phyloP scores from a whole-genome alignment of 2,113 vertebrate species.

The Syngnathoides biaculeatus region DNA sequence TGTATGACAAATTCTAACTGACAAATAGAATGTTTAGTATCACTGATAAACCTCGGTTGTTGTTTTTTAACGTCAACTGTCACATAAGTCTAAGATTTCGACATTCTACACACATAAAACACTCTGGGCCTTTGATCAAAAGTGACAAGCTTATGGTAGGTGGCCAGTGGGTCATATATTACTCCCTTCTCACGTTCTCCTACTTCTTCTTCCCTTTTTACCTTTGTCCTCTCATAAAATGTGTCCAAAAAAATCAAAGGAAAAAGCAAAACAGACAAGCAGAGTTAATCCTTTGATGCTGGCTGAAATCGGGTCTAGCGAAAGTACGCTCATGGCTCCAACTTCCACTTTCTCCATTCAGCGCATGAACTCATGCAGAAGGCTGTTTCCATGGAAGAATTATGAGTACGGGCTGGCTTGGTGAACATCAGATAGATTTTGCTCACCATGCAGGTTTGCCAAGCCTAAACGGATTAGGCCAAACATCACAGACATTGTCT shows the following conservation, averaged over 20 bases:
- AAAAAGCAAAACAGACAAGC: background rate
- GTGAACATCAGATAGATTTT: conserved; percentile 56
- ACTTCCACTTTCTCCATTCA: conserved; percentile 2
- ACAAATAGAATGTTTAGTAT: background rate
- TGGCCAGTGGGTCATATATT: background rate
- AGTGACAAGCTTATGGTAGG: background rate
- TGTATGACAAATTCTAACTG: too few species aligned
- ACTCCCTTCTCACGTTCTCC: background rate
- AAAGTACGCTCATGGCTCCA: background rate
- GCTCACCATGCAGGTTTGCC: conserved; percentile 54
- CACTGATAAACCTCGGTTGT: background rate
- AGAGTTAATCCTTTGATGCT: background rate
- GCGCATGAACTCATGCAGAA: conserved; percentile 2
- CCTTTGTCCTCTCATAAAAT: background rate
- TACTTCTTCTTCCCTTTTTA: background rate
- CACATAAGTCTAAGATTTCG: background rate
- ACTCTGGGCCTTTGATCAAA: background rate
- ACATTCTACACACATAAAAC: background rate
- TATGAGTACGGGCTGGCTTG: conserved; percentile 12
- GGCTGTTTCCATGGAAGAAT: conserved; percentile 2
- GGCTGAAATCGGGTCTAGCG: background rate
- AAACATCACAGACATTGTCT: conserved; percentile 65
- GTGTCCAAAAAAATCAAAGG: background rate
- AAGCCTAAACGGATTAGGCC: conserved; percentile 59
- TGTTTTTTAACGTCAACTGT: background rate